phyloP scores from a whole-genome alignment of 1,140 invertebrate genomes.

The Anadara kagoshimensis region DNA sequence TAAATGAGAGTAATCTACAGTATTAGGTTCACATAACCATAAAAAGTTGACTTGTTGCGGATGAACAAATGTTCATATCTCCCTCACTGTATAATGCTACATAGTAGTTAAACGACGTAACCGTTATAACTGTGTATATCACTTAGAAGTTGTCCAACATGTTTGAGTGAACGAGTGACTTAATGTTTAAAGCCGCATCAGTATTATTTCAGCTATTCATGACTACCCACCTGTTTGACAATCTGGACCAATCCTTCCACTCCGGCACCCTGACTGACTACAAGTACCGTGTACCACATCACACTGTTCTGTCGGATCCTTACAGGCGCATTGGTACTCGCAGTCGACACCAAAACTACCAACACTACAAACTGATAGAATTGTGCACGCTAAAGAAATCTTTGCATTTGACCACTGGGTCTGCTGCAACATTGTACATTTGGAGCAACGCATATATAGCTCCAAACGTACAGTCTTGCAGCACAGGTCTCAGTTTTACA shows the following conservation, averaged over 20 bases:
- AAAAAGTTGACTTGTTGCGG: no score
- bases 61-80: no score
- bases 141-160: neutral
- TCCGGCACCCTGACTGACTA: neutral
- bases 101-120: no score
- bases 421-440: neutral
- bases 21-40: no score
- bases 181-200: no score
- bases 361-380: conserved; percentile 8
- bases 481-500: neutral
- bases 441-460: neutral
- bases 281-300: neutral
- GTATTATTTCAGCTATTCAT: neutral
- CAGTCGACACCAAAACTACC: conserved; percentile 6
- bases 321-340: conserved; percentile 1
- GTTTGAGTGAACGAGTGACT: neutral
- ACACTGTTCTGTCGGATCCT: conserved; percentile 11
- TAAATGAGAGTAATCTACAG: no score
- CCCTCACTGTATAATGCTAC: no score
- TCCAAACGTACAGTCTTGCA: neutral
- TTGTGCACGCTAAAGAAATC: no score
- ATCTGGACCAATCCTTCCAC: neutral
- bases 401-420: neutral
- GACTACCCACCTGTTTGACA: neutral
- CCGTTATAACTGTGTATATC: no score